Evolutionary conservation across 2,888 invertebrate species (phyloP), one percentile per base, ranked within the genome.

Genomic region (Cephus runcator): DNA sequence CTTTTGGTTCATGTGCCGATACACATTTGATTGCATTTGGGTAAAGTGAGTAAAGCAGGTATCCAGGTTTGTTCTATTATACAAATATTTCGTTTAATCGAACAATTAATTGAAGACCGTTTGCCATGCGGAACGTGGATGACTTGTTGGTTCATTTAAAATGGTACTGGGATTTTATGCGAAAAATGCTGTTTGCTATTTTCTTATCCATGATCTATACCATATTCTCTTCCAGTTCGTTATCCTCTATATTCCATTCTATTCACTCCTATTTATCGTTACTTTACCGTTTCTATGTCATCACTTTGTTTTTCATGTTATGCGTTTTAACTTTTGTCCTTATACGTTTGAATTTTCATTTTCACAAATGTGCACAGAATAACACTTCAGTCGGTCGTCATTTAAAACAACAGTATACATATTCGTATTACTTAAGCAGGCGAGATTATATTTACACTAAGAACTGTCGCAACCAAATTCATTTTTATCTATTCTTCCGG

Each of bases 1-100:
- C 91, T 95, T 73, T 92, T 97, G 81, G 93, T 95, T 77, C 97
- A 97, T 92, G 96, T 97, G 86, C 96, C 96, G 78, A 94, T 96
- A 89, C 97, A 97, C 91, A 97, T 97, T 92, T 95, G 95, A 95
- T 93, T 92, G 87, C 82, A 80, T 82, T 82, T 68, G 79, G 76
- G 23, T 68, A 23, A 79, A 73, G 69, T 73, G 35, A 76, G 31
- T 11, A 12, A 34, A 35, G 33, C 31, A 76, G 33, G 40, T 35
- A 71, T 76, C 78, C 71, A 76, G 78, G 56, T 78, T 78, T 68
- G 56, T 76, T 78, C 71, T 71, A 71, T 68, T 12, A 23, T 76
- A 75, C 40, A 56, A 69, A 69, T 69, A n/a, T 34, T 73, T 31
- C 31, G 36, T 74, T 74, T 74, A 35, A 74, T 74, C 36, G 74